Evolutionary conservation across 2,797 vertebrate species (phyloP), one percentile per base, ranked within the genome.

Genomic region (Pitangus sulphuratus): DNA sequence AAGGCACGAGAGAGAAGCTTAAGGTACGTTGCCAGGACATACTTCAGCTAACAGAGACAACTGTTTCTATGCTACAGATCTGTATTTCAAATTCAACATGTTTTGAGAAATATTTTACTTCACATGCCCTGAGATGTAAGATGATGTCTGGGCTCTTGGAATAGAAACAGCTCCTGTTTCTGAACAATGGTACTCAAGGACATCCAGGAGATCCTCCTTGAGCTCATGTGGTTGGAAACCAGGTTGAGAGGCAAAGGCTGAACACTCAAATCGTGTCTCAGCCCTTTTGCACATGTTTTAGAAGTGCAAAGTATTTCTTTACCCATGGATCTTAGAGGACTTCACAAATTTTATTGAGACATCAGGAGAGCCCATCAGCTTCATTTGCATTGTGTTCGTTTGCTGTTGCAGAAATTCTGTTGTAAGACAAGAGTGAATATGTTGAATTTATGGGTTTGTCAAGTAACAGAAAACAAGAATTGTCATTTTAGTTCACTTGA

Each of bases 331-430:
- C 35, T 79, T 39, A 40, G 30, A 62, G 25, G 30, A 50, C 25
- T 76, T 57, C 5, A 15, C 51, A 70, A 39, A 30, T 35, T 65
- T 37, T 3, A 56, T 44, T 22, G 75, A 66, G 22, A 33, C 8
- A 1, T 40, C 0, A 0, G 30, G 54, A 84, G 57, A 84, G 8
- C 35, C 30, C 35, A 6, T 57, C 48, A 26, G 5, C 15, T 69
- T 28, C 47, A 37, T 69, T 40, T 50, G 30, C 60, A 11, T 21
- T 7, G 3, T 6, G 2, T 58, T 65, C 22, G 3, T 37, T 69
- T 51, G 50, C 74, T 48, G 35, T 26, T 6, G 2, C 66, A 45
- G n/a, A 50, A 13, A 31, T 61, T 56, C 1, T 42, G 40, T 57
- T 47, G 7, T 6, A 20, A 1, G 17, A 16, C 42, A 42, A 9